Evolutionary conservation across 2,797 vertebrate genomes (phyloP), one percentile per base, ranked within the genome.

Genomic region (Catamblyrhynchus diadema): DNA sequence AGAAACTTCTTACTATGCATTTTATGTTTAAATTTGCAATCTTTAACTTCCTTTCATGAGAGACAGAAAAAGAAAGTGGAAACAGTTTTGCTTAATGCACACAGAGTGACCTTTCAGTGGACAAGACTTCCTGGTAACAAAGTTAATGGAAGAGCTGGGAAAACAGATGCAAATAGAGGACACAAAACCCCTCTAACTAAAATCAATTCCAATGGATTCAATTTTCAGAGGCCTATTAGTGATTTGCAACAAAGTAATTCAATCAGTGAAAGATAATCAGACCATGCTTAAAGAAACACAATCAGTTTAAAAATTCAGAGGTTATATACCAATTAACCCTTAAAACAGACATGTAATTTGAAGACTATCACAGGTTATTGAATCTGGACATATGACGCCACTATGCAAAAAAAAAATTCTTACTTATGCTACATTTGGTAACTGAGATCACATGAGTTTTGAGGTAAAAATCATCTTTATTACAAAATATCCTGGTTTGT

Each of bases 191-290:
- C 86, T 86, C 73, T 44, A 87, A 77, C 81, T 85, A 95, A 95
- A 95, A 95, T 94, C 84, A 85, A 93, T 95, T 74, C 23, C 45
- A 74, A 93, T 20, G 57, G 88, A 87, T 75, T 80, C 61, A 44
- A 54, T 94, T 87, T 95, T 67, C 81, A 84, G 79, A 88, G 50
- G 28, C 32, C 90, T 92, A 42, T 41, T 85, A 89, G 69, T 44
- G 56, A 89, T 72, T 61, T 42, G 22, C 47, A 84, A 70, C 62
- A 84, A 79, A 88, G 59, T 65, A 86, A 78, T 35, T 81, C 25
- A 81, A 78, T 81, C 50, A 64, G 51, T 56, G 67, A 70, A 88
- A 94, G 79, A 81, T 41, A 79, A 79, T 56, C 59, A 62, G 79
- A 47, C 25, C 20, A 61, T 2, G 4, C 48, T 84, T 86, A 90